Conservation (phyloP, 2,888 invertebrate genomes). For the Carterocephalus palaemon region DNA sequence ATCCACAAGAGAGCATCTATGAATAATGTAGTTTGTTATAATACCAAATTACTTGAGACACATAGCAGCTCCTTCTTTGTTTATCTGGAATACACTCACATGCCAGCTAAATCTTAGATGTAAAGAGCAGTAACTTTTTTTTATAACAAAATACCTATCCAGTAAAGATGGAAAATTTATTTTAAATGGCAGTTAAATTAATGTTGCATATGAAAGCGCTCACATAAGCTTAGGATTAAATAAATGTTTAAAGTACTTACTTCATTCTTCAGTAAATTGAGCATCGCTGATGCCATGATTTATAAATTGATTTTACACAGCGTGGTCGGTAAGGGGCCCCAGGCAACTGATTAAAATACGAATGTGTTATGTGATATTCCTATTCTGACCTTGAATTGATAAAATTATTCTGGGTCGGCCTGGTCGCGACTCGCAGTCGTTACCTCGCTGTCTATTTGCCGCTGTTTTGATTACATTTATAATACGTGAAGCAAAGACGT, state of each 20-base stretch:
- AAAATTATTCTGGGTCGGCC: slow-evolving; percentile 52
- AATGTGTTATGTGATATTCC: too few relatives aligned
- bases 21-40: slow-evolving; percentile 55
- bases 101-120: neutral
- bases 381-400: slow-evolving; percentile 72
- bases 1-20: slow-evolving; percentile 37
- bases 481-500: neutral
- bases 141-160: neutral
- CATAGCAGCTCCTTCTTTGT: slow-evolving; percentile 39
- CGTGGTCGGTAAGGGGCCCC: slow-evolving; percentile 44
- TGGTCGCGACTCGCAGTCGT: slow-evolving; percentile 36
- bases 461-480: slow-evolving; percentile 4
- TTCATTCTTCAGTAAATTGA: slow-evolving; percentile 68
- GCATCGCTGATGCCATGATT: slow-evolving; percentile 63
- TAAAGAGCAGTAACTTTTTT: neutral
- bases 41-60: slow-evolving; percentile 55
- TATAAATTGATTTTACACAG: slow-evolving; percentile 29
- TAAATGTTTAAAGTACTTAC: slow-evolving; percentile 49
- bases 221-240: too few relatives aligned
- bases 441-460: slow-evolving; percentile 20
- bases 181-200: too few relatives aligned
- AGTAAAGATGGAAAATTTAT: too few relatives aligned
- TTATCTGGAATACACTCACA: slow-evolving; percentile 8
- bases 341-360: slow-evolving; percentile 69
- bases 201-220: too few relatives aligned